Conservation (phyloP, 2,113 vertebrate species). For the Pelecanoides urinatrix region DNA sequence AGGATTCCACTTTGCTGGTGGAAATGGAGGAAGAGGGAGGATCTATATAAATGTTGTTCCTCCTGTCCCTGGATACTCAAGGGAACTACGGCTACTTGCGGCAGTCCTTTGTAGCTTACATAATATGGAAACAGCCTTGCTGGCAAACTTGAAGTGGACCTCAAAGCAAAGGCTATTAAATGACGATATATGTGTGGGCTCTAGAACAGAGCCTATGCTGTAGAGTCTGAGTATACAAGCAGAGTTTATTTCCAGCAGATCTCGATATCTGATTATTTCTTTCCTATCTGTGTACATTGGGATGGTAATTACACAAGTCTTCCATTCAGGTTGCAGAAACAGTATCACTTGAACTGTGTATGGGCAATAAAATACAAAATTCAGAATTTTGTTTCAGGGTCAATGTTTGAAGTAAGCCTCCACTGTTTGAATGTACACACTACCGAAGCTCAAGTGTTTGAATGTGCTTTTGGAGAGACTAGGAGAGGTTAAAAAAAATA, state of each 20-base stretch:
- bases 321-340: background rate
- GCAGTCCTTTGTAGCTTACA: background rate
- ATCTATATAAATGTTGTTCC: background rate
- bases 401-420: background rate
- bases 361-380: background rate
- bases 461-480: background rate
- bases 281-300: background rate
- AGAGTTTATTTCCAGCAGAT: background rate
- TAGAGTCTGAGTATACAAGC: background rate
- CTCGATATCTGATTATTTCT: background rate
- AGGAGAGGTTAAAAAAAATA: background rate
- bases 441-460: background rate
- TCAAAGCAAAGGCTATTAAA: background rate
- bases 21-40: background rate
- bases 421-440: accelerated
- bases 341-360: background rate
- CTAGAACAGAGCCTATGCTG: background rate
- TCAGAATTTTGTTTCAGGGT: background rate
- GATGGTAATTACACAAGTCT: background rate
- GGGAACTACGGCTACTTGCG: background rate
- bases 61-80: background rate
- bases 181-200: background rate
- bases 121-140: background rate
- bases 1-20: background rate
- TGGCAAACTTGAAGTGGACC: background rate